Conservation (phyloP, 2,888 invertebrate genomes). For the Rhingia rostrata region DNA sequence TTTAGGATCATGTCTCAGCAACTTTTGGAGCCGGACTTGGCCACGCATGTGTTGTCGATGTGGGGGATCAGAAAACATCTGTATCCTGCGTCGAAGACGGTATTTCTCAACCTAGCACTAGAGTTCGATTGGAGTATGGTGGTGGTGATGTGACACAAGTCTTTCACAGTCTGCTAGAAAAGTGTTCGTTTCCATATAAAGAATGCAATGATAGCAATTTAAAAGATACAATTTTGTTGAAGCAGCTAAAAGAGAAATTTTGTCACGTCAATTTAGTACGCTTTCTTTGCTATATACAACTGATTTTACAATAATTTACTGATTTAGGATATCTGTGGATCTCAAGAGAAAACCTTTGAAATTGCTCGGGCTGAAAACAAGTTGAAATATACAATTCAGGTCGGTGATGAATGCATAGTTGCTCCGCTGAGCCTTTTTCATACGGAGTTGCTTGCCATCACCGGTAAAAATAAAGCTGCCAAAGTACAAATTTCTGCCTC, state of each 20-base stretch:
- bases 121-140: constrained; percentile 93
- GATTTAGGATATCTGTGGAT: constrained; percentile 90
- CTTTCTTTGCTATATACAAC: not conserved
- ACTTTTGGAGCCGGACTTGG: constrained; percentile 92
- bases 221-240: constrained; percentile 90
- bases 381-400: constrained; percentile 89
- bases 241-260: constrained; percentile 93
- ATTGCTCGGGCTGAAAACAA: constrained; percentile 84
- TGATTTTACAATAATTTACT: not conserved
- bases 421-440: constrained; percentile 94
- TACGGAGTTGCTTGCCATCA: constrained; percentile 93
- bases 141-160: constrained; percentile 96
- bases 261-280: constrained; percentile 93
- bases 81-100: constrained; percentile 98
- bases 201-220: constrained; percentile 89
- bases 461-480: constrained; percentile 88
- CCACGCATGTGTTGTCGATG: constrained; percentile 96
- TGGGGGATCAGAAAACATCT: constrained; percentile 97
- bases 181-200: constrained; percentile 95
- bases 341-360: constrained; percentile 91
- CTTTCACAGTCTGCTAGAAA: constrained; percentile 93
- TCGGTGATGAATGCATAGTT: constrained; percentile 95
- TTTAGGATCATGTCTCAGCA: constrained; percentile 91
- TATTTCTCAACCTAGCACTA: constrained; percentile 93
- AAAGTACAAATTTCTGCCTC: constrained; percentile 89